Evolutionary conservation across 2,888 invertebrate genomes (phyloP).

Genomic region (Leptinotarsa haldemani): DNA sequence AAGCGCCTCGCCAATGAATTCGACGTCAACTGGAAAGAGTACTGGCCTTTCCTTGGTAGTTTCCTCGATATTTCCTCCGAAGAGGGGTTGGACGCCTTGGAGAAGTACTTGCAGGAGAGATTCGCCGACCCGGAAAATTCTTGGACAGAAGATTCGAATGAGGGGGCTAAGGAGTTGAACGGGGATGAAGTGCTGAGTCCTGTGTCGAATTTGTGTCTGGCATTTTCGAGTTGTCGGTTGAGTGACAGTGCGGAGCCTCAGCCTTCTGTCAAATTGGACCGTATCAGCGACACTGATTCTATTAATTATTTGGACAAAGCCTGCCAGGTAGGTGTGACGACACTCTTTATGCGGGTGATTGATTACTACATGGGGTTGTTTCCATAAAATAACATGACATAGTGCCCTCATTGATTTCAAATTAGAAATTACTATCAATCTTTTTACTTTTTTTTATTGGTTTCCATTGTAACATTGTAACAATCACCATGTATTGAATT

Average conservation of each 20-base stretch:
- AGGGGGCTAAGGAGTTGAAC: conserved; percentile 35
- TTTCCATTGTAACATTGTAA: too few species aligned
- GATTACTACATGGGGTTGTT: too few species aligned
- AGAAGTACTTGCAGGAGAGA: conserved; percentile 74
- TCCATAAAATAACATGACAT: too few species aligned
- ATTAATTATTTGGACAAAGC: conserved; percentile 73
- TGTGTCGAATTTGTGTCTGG: conserved; percentile 72
- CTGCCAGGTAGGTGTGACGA: conserved; percentile 66
- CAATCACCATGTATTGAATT: too few species aligned
- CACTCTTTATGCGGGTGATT: too few species aligned
- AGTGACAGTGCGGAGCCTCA: conserved; percentile 59
- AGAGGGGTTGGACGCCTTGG: conserved; percentile 80
- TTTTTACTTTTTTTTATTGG: too few species aligned
- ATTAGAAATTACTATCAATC: too few species aligned
- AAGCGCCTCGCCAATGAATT: conserved; percentile 78
- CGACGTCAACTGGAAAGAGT: conserved; percentile 87
- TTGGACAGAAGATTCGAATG: conserved; percentile 39
- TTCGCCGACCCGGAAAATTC: conserved; percentile 27
- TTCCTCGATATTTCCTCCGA: conserved; percentile 81
- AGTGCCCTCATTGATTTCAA: too few species aligned
- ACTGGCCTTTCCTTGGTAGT: conserved; percentile 90
- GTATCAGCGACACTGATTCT: conserved; percentile 58
- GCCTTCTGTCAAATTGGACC: conserved; percentile 26
- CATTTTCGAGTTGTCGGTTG: conserved; percentile 70
- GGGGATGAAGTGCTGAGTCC: conserved; percentile 65